These are phyloP conservation scores for Pseudolaguvia tuberculata DNA, from an alignment of 2,113 vertebrate species.

Conservation along the genomic window DNA sequence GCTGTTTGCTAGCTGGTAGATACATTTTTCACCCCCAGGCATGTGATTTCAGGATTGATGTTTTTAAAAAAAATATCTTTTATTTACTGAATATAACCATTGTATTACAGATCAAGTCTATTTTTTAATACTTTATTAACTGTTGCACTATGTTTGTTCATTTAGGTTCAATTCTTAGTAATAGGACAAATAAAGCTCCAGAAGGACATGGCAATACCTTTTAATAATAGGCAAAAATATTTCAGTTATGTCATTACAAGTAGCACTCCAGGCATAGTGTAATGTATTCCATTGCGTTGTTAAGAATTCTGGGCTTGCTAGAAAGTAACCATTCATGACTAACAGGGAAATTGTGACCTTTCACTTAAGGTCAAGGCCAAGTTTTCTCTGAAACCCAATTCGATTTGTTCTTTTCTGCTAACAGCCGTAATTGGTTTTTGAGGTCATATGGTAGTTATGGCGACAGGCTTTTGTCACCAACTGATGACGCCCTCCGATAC, in stretches of 20 bases:
- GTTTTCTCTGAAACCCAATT: conserved; percentile 55
- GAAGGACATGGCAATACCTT: neutral
- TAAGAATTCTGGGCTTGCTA: neutral
- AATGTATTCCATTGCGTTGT: neutral
- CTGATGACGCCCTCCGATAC: conserved; percentile 25
- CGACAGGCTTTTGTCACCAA: conserved; percentile 52
- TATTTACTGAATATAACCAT: neutral
- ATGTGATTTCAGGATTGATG: neutral
- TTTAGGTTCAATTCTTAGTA: neutral
- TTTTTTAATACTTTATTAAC: neutral
- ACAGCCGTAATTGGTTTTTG: conserved; percentile 59
- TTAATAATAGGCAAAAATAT: neutral
- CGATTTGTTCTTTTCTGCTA: conserved; percentile 52
- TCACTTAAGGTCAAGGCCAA: conserved; percentile 13
- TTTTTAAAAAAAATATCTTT: neutral
- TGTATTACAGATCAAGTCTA: neutral
- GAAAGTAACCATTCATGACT: conserved; percentile 19
- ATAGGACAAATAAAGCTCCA: neutral
- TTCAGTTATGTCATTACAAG: neutral
- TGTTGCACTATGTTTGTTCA: neutral
- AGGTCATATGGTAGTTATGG: conserved; percentile 65
- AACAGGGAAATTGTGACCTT: neutral
- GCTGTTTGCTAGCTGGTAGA: neutral
- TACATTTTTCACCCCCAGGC: neutral
- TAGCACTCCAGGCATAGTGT: too few relatives aligned